A percentile compares a stretch with the other conserved stretches of the same genome.
Evolutionary conservation across 2,113 vertebrate genomes (phyloP).

Genomic region (Periophthalmodon schlosseri): DNA sequence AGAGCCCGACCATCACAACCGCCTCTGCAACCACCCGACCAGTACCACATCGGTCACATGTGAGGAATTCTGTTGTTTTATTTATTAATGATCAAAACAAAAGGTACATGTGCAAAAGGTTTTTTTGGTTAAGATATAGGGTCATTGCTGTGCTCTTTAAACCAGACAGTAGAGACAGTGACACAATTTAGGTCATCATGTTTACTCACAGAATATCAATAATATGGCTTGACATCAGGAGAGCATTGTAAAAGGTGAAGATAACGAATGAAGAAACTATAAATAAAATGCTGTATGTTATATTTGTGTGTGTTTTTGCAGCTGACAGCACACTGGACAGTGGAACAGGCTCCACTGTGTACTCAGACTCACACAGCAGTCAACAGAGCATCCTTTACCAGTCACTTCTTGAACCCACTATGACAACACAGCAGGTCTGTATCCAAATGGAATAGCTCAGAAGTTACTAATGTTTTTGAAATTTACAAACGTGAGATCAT

Average conservation of each 20-base stretch:
- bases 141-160: background rate
- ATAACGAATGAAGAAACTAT: background rate
- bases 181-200: background rate
- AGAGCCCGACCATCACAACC: constrained; percentile 84
- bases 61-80: constrained; percentile 69
- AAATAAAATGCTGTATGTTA: background rate
- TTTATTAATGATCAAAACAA: background rate
- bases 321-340: constrained; percentile 93
- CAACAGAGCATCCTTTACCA: constrained; percentile 91
- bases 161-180: background rate
- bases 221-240: background rate
- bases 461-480: constrained; percentile 32
- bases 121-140: background rate
- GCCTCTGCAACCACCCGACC: constrained; percentile 78
- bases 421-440: constrained; percentile 82
- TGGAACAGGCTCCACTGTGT: constrained; percentile 90
- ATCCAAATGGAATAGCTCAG: constrained; percentile 64
- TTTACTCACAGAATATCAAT: background rate
- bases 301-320: constrained; percentile 66
- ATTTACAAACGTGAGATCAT: too few species aligned
- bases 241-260: background rate
- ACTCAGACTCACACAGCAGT: constrained; percentile 92
- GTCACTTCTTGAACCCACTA: constrained; percentile 81
- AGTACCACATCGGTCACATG: constrained; percentile 90
- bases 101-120: background rate